phyloP scores from a whole-genome alignment of 1,140 invertebrate species.

The Ridgeia piscesae region DNA sequence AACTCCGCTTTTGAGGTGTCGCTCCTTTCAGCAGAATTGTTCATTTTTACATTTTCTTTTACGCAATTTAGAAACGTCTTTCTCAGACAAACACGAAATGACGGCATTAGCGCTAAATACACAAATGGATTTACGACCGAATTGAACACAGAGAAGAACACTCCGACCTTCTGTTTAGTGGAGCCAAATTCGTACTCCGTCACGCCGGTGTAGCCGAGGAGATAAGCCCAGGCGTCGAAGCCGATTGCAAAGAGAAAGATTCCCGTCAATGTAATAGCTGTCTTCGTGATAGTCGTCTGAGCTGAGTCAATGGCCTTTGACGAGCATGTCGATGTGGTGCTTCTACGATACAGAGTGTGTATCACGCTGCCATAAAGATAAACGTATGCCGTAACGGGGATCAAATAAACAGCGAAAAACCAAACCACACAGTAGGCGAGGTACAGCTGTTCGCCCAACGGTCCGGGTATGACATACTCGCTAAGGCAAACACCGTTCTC shows the following conservation, averaged over 20 bases:
- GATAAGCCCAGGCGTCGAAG: background rate
- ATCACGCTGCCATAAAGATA: background rate
- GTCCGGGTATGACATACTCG: background rate
- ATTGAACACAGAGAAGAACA: conserved; percentile 16
- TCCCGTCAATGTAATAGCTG: conserved; percentile 9
- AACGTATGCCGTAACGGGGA: background rate
- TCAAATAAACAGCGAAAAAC: background rate
- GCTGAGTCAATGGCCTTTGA: conserved; percentile 4
- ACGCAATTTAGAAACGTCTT: background rate
- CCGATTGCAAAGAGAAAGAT: conserved; percentile 8
- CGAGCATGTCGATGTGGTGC: background rate
- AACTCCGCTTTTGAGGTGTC: too few relatives aligned
- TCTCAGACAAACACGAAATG: background rate
- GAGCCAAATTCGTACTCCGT: conserved; percentile 14
- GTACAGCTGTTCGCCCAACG: background rate
- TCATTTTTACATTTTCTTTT: background rate
- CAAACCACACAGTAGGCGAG: background rate
- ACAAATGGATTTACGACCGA: conserved; percentile 13
- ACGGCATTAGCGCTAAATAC: conserved; percentile 3
- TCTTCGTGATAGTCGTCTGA: background rate
- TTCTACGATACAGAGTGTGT: background rate
- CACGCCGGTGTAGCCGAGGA: conserved; percentile 10
- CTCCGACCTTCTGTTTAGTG: conserved; percentile 14
- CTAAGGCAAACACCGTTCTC: background rate
- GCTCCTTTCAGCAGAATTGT: too few relatives aligned